Percentiles rank a stretch among this genome's conserved stretches.
Conservation (phyloP, 2,888 invertebrate species). For the Fissipunctia ypsillon region DNA sequence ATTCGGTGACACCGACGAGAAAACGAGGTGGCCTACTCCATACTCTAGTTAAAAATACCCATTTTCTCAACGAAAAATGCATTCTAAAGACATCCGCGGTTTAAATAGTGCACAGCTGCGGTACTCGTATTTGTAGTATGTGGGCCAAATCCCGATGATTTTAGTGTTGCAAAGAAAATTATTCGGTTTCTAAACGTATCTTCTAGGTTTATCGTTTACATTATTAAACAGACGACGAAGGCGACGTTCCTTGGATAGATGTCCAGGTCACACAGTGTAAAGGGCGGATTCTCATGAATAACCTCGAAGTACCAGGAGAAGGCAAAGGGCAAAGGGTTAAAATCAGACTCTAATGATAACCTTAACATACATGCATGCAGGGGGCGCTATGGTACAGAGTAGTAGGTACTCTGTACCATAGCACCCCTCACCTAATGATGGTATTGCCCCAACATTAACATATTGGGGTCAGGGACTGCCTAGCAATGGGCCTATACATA, state of each 20-base stretch:
- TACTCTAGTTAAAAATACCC: conserved; percentile 50
- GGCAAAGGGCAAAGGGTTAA: neutral
- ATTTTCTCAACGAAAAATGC: conserved; percentile 73
- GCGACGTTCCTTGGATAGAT: neutral
- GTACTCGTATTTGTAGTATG: conserved; percentile 67
- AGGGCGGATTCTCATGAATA: neutral
- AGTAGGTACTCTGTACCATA: too few species aligned
- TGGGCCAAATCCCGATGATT: conserved; percentile 75
- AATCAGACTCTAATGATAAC: too few species aligned
- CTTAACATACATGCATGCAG: too few species aligned
- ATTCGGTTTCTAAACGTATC: neutral
- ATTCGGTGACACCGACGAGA: conserved; percentile 19
- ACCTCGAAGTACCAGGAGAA: neutral
- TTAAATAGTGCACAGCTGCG: conserved; percentile 71
- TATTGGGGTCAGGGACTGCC: neutral
- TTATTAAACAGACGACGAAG: neutral
- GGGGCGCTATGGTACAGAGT: too few species aligned
- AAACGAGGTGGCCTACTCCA: conserved; percentile 34
- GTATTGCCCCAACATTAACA: neutral
- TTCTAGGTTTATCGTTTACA: neutral
- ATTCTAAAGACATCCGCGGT: conserved; percentile 76
- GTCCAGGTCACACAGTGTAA: neutral
- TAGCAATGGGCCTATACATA: too few species aligned
- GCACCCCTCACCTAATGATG: too few species aligned
- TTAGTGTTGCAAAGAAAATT: conserved; percentile 36